Percentiles rank a stretch among this genome's conserved stretches.
Conservation (phyloP, 1,140 invertebrate genomes). For the Zaprionus nigranus region DNA sequence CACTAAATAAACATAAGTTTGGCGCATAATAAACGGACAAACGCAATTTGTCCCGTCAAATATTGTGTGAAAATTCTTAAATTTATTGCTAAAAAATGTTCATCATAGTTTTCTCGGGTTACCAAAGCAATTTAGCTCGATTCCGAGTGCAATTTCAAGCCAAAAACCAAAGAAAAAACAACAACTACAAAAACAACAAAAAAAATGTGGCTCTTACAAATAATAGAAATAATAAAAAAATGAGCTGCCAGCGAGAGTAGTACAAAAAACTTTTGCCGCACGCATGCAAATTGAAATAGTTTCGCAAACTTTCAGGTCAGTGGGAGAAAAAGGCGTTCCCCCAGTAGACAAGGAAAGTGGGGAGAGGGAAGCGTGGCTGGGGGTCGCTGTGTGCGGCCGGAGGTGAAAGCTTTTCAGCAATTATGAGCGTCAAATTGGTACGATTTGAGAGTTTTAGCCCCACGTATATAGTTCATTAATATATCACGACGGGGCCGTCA, state of each 20-base stretch:
- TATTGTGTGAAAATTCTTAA: slow-evolving; percentile 13
- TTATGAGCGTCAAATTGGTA: slow-evolving; percentile 20
- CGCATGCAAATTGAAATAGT: slow-evolving; percentile 52
- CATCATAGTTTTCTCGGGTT: slow-evolving; percentile 4
- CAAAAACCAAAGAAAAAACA: slow-evolving; percentile 9
- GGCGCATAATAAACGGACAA: neutral
- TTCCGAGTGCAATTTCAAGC: slow-evolving; percentile 18
- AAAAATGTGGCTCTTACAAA: slow-evolving; percentile 22
- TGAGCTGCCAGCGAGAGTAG: neutral
- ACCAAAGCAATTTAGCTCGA: slow-evolving; percentile 27
- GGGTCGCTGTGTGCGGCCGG: too few relatives aligned
- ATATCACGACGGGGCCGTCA: slow-evolving; percentile 54
- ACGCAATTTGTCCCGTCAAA: slow-evolving; percentile 3
- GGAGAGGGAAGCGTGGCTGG: neutral
- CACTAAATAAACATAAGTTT: neutral
- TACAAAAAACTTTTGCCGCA: slow-evolving; percentile 37
- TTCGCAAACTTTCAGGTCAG: slow-evolving; percentile 33
- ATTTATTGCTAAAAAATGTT: slow-evolving; percentile 30
- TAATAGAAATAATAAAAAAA: neutral
- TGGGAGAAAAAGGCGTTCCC: slow-evolving; percentile 7
- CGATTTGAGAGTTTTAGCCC: neutral
- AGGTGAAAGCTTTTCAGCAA: slow-evolving; percentile 30
- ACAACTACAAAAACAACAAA: neutral
- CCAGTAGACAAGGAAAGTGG: neutral
- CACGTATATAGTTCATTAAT: slow-evolving; percentile 54